Percentiles rank a stretch among this genome's conserved stretches.
Conservation (phyloP, 2,797 vertebrate species). For the Artibeus jamaicensis region DNA sequence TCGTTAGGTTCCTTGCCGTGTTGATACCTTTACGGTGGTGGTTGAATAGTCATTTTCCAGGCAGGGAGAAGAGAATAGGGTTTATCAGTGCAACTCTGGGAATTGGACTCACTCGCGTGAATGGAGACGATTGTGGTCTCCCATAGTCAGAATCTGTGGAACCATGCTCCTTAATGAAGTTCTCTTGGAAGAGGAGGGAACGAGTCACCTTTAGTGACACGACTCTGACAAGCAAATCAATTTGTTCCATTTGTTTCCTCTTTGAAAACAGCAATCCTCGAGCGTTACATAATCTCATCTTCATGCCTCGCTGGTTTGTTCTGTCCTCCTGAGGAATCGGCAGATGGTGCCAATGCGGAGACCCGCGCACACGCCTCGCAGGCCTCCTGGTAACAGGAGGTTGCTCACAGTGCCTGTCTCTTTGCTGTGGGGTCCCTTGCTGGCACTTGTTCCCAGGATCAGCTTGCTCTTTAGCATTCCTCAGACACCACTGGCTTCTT, state of each 20-base stretch:
- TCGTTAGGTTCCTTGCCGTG: background rate
- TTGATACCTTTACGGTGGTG: background rate
- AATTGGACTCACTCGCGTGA: background rate
- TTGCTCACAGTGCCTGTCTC: constrained; percentile 60
- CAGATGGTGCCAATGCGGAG: constrained; percentile 83
- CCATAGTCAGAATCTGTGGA: background rate
- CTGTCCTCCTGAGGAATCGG: constrained; percentile 81
- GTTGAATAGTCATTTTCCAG: constrained; percentile 26
- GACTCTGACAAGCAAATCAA: constrained; percentile 69
- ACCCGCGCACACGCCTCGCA: constrained; percentile 68
- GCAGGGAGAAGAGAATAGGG: constrained; percentile 1
- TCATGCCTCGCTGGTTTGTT: constrained; percentile 82
- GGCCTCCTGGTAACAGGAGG: constrained; percentile 44
- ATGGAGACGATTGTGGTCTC: background rate
- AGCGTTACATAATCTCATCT: constrained; percentile 82
- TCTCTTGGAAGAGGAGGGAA: constrained; percentile 39
- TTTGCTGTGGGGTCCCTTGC: constrained; percentile 59
- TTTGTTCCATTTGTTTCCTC: constrained; percentile 73
- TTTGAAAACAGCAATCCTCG: constrained; percentile 68
- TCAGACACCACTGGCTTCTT: constrained; percentile 60
- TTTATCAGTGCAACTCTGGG: constrained; percentile 10
- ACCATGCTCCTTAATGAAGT: constrained; percentile 21
- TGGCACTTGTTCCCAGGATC: constrained; percentile 70
- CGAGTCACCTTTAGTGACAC: constrained; percentile 39
- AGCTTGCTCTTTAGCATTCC: constrained; percentile 75